Evolutionary conservation across 2,113 vertebrate genomes (phyloP), one percentile per base, ranked within the genome.

Genomic region (Amia ocellicauda): DNA sequence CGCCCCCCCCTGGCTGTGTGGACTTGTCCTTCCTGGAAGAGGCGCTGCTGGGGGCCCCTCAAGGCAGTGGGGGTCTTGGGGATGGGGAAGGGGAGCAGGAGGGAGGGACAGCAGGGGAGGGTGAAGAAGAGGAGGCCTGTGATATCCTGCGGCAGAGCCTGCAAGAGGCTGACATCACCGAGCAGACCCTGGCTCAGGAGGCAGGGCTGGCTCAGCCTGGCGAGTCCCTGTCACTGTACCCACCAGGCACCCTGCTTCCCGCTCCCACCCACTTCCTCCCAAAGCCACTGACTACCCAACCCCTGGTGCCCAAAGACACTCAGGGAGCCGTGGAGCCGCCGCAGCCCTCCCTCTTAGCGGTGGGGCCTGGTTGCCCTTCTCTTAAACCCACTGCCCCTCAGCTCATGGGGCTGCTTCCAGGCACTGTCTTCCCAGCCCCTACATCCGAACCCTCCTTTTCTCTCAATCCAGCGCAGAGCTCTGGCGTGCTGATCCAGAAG

Each of bases 21-120:
- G 89, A 91, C 64, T 79, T 91, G 67, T 89, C 88, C 72, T 90
- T 89, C 78, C 74, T 91, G 80, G 88, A 90, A 66, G 89, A 91
- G 76, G 88, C 85, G 0, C 82, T 91, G 17, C 68, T 91, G 69
- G 86, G 80, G 11, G 90, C 85, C 27, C 87, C 88, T 0, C 78
- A 80, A 69, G 79, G 62, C 22, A 76, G 47, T 24, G 81, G 77
- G 23, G 84, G 77, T 65, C 62, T 73, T 1, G 73, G 66, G 36
- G 76, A 63, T 73, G 71, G 24, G 10, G 73, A 67, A 68, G 66
- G 73, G 58, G 76, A 66, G 74, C 71, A 72, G 74, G 75, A 68
- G 17, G 72, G 62, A n/a, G 69, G 69, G 27, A 70, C 66, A 8
- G 26, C 50, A 3, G 74, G 27, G 55, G 80, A 74, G 74, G 81